These are phyloP conservation scores for Dolichomitus sp. DNA, from an alignment of 2,888 invertebrate genomes.

Conservation along the genomic window DNA sequence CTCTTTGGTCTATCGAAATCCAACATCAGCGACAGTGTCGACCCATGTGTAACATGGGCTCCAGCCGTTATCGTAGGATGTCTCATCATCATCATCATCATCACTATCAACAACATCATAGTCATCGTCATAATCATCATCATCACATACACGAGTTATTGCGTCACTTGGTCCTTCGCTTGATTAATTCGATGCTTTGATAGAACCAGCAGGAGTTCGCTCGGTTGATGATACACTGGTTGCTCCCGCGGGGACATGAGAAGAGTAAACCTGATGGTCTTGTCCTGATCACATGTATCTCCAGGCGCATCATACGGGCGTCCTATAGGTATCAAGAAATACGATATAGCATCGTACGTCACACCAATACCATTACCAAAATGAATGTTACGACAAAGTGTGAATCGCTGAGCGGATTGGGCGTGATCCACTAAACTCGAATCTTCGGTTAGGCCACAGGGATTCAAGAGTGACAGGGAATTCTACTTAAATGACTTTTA, in stretches of 20 bases:
- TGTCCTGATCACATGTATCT: constrained; percentile 41
- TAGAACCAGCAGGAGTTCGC: constrained; percentile 31
- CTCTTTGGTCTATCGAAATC: constrained; percentile 40
- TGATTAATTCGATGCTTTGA: constrained; percentile 56
- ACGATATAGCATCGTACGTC: not conserved
- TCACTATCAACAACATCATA: constrained; percentile 9
- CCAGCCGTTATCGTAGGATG: constrained; percentile 23
- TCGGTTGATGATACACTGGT: constrained; percentile 27
- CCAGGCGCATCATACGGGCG: constrained; percentile 58
- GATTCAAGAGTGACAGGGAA: constrained; percentile 3
- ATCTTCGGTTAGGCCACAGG: not conserved
- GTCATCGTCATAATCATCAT: constrained; percentile 27
- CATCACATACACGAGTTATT: constrained; percentile 31
- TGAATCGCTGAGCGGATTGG: constrained; percentile 18
- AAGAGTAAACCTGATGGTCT: constrained; percentile 48
- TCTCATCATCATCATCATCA: constrained; percentile 21
- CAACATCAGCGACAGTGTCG: constrained; percentile 25
- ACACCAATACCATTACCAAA: constrained; percentile 30
- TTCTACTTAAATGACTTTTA: constrained; percentile 22
- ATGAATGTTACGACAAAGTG: constrained; percentile 37
- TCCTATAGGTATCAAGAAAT: constrained; percentile 29
- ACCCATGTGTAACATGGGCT: constrained; percentile 11
- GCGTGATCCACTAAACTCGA: constrained; percentile 16
- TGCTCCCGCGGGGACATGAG: constrained; percentile 11
- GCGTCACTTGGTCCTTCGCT: constrained; percentile 31